Percentiles rank a stretch among this genome's conserved stretches.
phyloP scores from a whole-genome alignment of 2,113 vertebrate species.

The Crotalus helleri region DNA sequence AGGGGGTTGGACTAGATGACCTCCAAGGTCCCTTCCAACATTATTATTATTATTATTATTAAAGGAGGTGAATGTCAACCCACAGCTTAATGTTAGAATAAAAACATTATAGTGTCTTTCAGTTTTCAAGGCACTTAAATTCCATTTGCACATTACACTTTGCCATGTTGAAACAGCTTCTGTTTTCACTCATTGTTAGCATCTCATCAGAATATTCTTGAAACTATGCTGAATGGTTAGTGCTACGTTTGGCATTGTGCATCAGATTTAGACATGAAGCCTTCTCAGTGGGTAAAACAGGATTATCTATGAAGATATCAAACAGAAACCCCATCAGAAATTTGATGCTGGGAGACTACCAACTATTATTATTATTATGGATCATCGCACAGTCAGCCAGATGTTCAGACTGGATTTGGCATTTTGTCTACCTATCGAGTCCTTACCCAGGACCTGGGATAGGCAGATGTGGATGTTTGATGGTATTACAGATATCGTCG shows the following conservation, averaged over 20 bases:
- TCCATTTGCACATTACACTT: background rate
- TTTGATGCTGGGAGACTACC: background rate
- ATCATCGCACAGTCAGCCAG: too few relatives aligned
- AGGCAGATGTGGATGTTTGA: too few relatives aligned
- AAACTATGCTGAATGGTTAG: background rate
- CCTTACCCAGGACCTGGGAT: too few relatives aligned
- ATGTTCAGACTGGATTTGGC: too few relatives aligned
- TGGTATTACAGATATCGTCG: too few relatives aligned
- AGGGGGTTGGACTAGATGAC: too few relatives aligned
- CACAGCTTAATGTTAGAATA: conserved; percentile 10
- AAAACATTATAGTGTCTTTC: background rate
- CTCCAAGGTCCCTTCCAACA: too few relatives aligned
- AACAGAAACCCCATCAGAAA: background rate
- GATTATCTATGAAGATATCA: background rate
- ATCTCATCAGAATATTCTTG: background rate
- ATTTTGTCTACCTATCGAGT: too few relatives aligned
- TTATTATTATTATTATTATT: too few relatives aligned
- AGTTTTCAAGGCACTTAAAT: conserved; percentile 13
- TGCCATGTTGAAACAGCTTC: background rate
- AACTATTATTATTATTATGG: too few relatives aligned
- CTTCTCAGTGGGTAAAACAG: background rate
- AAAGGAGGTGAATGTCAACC: background rate
- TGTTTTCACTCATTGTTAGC: background rate
- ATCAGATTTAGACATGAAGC: background rate
- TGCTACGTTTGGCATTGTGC: background rate